A percentile compares a stretch with the other conserved stretches of the same genome.
Evolutionary conservation across 2,888 invertebrate species (phyloP).

Genomic region (Lepidocyrtinus sp.): DNA sequence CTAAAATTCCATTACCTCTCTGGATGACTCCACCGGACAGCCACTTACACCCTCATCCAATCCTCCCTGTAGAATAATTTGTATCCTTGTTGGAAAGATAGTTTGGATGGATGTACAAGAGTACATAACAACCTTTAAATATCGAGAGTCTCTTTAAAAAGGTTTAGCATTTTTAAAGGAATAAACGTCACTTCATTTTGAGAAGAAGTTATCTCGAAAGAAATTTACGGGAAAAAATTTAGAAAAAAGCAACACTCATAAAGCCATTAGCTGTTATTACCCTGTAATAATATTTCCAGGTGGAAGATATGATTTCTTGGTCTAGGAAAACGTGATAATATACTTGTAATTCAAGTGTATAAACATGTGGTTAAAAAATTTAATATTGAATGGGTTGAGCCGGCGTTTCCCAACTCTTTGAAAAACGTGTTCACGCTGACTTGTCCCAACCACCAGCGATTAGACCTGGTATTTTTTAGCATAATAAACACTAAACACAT

Average conservation of each 20-base stretch:
- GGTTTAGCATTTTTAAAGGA: not conserved
- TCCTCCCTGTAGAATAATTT: not conserved
- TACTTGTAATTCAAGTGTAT: slow-evolving; percentile 37
- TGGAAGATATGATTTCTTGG: slow-evolving; percentile 38
- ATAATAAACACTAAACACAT: not conserved
- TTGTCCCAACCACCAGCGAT: slow-evolving; percentile 23
- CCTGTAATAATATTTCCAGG: slow-evolving; percentile 41
- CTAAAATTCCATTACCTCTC: slow-evolving; percentile 55
- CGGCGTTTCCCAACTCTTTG: not conserved
- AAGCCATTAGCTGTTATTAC: slow-evolving; percentile 59
- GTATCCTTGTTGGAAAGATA: not conserved
- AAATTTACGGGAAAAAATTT: not conserved
- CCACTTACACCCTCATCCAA: slow-evolving; percentile 25
- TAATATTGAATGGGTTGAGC: not conserved
- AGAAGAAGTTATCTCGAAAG: slow-evolving; percentile 22
- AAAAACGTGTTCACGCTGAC: slow-evolving; percentile 39
- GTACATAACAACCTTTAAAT: not conserved
- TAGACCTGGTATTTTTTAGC: not conserved
- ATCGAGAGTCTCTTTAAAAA: slow-evolving; percentile 9
- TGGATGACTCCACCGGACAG: slow-evolving; percentile 2
- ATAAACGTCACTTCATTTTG: slow-evolving; percentile 5
- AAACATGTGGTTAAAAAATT: slow-evolving; percentile 37
- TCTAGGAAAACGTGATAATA: slow-evolving; percentile 21
- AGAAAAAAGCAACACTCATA: slow-evolving; percentile 21
- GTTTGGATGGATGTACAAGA: not conserved